Evolutionary conservation across 1,140 invertebrate genomes (phyloP).

Genomic region (Lasaia peninsularis): DNA sequence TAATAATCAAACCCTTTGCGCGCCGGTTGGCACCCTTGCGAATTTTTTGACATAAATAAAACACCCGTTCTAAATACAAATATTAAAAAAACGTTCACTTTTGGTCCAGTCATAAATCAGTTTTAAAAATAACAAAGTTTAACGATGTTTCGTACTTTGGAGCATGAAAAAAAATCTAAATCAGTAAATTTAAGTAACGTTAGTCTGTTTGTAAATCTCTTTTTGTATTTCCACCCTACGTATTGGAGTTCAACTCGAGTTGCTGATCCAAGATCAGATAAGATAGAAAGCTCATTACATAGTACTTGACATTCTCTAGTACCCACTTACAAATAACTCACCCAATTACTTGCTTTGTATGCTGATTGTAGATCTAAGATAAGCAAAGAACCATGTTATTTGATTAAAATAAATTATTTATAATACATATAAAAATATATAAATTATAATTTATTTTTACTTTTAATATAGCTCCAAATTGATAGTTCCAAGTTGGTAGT

Average conservation of each 20-base stretch:
- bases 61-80: conserved; percentile 71
- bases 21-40: conserved; percentile 66
- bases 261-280: conserved; percentile 41
- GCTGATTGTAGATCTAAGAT: conserved; percentile 48
- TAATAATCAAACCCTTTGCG: conserved; percentile 67
- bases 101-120: conserved; percentile 69
- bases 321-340: conserved; percentile 51
- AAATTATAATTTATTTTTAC: conserved; percentile 14
- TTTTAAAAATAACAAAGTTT: conserved; percentile 50
- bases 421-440: neutral
- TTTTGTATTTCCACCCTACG: conserved; percentile 9
- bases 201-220: neutral
- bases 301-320: conserved; percentile 48
- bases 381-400: conserved; percentile 28
- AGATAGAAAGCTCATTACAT: conserved; percentile 51
- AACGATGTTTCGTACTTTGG: conserved; percentile 45
- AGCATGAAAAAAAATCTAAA: no score
- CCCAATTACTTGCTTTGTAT: conserved; percentile 59
- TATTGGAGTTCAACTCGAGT: conserved; percentile 13
- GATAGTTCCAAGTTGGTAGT: no score
- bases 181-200: neutral
- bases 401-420: neutral
- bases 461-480: no score
- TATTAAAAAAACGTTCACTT: conserved; percentile 70
- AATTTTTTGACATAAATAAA: conserved; percentile 72